Evolutionary conservation across 2,113 vertebrate species (phyloP).

Genomic region (Ivindomyrus marchei): DNA sequence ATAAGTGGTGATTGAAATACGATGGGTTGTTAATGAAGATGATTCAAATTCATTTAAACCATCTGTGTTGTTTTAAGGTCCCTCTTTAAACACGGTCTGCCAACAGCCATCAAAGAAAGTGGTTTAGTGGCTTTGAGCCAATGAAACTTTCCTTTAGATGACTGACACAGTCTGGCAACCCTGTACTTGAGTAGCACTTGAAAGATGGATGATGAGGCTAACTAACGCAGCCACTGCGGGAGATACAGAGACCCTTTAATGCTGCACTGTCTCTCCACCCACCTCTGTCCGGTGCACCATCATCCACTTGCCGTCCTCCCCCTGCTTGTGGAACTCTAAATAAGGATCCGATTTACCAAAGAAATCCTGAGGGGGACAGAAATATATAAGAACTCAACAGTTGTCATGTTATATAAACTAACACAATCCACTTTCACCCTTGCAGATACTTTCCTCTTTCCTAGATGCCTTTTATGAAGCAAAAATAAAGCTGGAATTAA

Average conservation of each 20-base stretch:
- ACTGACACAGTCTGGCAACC: background rate
- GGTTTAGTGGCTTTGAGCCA: background rate
- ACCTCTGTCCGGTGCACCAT: slow-evolving; percentile 97
- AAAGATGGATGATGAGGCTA: background rate
- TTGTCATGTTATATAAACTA: background rate
- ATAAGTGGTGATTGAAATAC: background rate
- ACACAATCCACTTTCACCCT: background rate
- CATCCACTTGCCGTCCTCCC: slow-evolving; percentile 94
- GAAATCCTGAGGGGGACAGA: slow-evolving; percentile 70
- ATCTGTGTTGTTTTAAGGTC: background rate
- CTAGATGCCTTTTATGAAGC: background rate
- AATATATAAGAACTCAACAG: background rate
- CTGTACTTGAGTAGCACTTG: background rate
- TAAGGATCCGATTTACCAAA: slow-evolving; percentile 98
- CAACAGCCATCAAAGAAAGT: background rate
- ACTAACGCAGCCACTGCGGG: background rate
- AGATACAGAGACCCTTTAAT: background rate
- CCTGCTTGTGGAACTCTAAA: slow-evolving; percentile 90
- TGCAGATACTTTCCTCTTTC: background rate
- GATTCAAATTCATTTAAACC: background rate
- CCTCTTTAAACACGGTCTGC: background rate
- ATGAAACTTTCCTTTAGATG: background rate
- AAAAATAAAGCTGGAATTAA: background rate
- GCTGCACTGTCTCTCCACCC: slow-evolving; percentile 16
- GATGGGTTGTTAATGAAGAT: background rate